Evolutionary conservation across 2,797 vertebrate species (phyloP).

Genomic region (Cossypha heuglini): DNA sequence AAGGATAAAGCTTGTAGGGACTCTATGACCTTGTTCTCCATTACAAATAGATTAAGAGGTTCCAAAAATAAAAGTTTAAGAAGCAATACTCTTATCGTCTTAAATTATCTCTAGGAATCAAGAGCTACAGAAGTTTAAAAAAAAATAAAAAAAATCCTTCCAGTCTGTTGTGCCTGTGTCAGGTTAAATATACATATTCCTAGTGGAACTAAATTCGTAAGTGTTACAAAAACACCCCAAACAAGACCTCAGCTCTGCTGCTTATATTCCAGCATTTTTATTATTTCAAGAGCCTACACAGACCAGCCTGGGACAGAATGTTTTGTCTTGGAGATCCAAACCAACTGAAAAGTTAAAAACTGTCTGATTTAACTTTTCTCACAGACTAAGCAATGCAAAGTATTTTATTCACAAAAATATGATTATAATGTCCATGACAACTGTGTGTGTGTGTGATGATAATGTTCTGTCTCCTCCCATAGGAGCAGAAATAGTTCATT

Average conservation of each 20-base stretch:
- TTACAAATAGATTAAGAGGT: conserved; percentile 60
- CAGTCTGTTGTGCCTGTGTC: neutral
- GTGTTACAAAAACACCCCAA: neutral
- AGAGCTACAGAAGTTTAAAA: neutral
- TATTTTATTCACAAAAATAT: neutral
- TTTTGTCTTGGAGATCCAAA: neutral
- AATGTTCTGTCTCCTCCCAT: neutral
- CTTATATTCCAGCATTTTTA: neutral
- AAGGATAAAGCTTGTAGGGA: conserved; percentile 52
- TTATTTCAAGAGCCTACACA: neutral
- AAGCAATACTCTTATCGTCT: conserved; percentile 4
- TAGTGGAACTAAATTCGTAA: neutral
- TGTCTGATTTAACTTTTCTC: neutral
- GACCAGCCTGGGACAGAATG: neutral
- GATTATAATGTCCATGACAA: neutral
- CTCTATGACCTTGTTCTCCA: conserved; percentile 50
- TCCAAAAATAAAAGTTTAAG: conserved; percentile 74
- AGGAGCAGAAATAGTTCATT: neutral
- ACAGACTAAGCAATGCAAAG: neutral
- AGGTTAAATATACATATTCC: conserved; percentile 21
- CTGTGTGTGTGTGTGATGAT: too few relatives aligned
- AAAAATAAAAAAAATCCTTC: conserved; percentile 13
- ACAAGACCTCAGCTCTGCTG: neutral
- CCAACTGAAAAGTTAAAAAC: neutral
- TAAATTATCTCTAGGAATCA: neutral